These are phyloP conservation scores for Sebastes flavidus DNA, from an alignment of 2,797 vertebrate genomes.

Conservation along the genomic window DNA sequence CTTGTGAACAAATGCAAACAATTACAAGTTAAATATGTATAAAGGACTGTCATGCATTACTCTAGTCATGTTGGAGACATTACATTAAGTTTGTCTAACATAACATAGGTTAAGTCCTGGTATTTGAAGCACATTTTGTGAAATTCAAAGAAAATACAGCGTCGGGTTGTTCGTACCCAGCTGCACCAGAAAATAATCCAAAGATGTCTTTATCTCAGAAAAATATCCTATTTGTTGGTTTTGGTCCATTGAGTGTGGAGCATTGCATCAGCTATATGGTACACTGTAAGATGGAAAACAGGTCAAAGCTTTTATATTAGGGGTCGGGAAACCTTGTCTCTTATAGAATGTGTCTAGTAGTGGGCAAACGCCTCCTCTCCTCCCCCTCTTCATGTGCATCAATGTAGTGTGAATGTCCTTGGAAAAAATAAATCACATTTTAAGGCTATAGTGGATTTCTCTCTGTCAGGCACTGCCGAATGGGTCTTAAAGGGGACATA, in stretches of 20 bases:
- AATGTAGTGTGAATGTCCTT: neutral
- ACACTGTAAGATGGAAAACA: neutral
- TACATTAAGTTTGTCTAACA: neutral
- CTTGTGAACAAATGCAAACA: neutral
- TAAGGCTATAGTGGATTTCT: neutral
- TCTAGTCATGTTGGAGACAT: neutral
- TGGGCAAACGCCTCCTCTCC: neutral
- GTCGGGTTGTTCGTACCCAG: neutral
- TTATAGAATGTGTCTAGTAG: neutral
- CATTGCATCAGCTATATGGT: neutral
- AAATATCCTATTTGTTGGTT: neutral
- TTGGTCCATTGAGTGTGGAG: neutral
- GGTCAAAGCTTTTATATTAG: neutral
- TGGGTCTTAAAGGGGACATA: neutral
- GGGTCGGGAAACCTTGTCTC: neutral
- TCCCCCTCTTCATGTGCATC: neutral
- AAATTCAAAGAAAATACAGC: neutral
- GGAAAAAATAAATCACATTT: neutral
- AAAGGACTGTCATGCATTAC: neutral
- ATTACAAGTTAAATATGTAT: neutral
- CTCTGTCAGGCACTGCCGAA: neutral
- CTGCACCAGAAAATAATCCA: neutral
- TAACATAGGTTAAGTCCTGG: neutral
- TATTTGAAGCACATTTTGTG: neutral
- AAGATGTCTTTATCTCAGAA: neutral